Evolutionary conservation across 2,113 vertebrate species (phyloP).

Genomic region (Epinephelus cyanopodus): DNA sequence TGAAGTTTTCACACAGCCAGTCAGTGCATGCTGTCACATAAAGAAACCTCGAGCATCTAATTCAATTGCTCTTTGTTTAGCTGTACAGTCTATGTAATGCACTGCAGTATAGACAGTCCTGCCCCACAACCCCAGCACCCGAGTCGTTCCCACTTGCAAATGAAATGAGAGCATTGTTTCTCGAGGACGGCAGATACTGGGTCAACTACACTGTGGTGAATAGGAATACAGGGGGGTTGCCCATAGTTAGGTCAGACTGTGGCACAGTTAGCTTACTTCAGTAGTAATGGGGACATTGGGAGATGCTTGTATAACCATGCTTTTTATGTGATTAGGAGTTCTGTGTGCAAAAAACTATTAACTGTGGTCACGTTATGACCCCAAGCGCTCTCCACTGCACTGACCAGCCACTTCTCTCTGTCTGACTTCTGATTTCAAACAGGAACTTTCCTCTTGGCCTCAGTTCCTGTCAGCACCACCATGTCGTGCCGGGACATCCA

Average conservation of each 20-base stretch:
- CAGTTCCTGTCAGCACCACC: slow-evolving; percentile 31
- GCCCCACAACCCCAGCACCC: slow-evolving; percentile 38
- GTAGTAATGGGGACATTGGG: slow-evolving; percentile 51
- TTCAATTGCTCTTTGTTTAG: slow-evolving; percentile 66
- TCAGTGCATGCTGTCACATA: slow-evolving; percentile 7
- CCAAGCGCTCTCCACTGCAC: not conserved
- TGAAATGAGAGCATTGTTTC: slow-evolving; percentile 82
- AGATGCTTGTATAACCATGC: slow-evolving; percentile 14
- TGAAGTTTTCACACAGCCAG: not conserved
- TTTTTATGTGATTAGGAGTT: slow-evolving; percentile 1
- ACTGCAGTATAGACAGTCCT: slow-evolving; percentile 36
- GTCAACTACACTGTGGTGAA: slow-evolving; percentile 71
- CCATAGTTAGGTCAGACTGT: slow-evolving; percentile 70
- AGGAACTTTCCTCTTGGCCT: slow-evolving; percentile 38
- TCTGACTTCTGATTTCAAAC: slow-evolving; percentile 29
- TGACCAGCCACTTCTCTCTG: slow-evolving; percentile 3
- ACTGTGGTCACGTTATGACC: not conserved
- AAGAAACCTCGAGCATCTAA: slow-evolving; percentile 3
- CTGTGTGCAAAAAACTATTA: not conserved
- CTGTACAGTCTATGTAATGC: slow-evolving; percentile 42
- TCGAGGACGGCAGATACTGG: slow-evolving; percentile 70
- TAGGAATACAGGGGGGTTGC: slow-evolving; percentile 58
- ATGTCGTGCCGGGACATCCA: slow-evolving; percentile 98
- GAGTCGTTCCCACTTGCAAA: slow-evolving; percentile 66
- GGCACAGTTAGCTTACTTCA: slow-evolving; percentile 65